phyloP scores from a whole-genome alignment of 1,140 invertebrate species.

The Gryllus bimaculatus region DNA sequence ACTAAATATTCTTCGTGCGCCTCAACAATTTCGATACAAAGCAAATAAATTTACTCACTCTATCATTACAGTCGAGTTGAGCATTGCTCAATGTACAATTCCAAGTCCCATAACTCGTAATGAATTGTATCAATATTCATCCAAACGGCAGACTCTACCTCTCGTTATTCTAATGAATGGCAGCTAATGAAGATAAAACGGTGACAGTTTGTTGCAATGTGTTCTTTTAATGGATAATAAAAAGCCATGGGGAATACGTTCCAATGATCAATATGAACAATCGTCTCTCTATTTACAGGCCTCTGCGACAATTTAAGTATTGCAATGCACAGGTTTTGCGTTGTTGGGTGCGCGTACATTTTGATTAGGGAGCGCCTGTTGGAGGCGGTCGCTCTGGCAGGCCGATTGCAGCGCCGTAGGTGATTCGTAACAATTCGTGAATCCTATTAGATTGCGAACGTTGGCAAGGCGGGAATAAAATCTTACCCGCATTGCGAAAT shows the following conservation, averaged over 20 bases:
- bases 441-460: too few species aligned
- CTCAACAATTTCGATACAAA: neutral
- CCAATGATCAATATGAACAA: neutral
- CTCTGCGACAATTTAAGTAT: neutral
- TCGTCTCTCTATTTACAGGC: neutral
- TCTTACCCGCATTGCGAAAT: too few species aligned
- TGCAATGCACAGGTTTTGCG: neutral
- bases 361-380: too few species aligned
- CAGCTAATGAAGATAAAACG: neutral
- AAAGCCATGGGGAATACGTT: neutral
- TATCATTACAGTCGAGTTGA: neutral
- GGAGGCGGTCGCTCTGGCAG: too few species aligned
- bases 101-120: neutral
- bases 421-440: too few species aligned
- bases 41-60: neutral
- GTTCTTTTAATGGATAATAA: neutral
- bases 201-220: neutral
- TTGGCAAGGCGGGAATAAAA: too few species aligned
- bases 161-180: neutral
- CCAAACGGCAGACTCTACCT: neutral
- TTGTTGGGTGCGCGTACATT: too few species aligned
- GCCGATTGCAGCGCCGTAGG: too few species aligned
- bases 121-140: slow-evolving; percentile 6
- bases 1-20: neutral
- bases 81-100: neutral